phyloP scores from a whole-genome alignment of 1,140 invertebrate genomes.

The Camponotus floridanus region DNA sequence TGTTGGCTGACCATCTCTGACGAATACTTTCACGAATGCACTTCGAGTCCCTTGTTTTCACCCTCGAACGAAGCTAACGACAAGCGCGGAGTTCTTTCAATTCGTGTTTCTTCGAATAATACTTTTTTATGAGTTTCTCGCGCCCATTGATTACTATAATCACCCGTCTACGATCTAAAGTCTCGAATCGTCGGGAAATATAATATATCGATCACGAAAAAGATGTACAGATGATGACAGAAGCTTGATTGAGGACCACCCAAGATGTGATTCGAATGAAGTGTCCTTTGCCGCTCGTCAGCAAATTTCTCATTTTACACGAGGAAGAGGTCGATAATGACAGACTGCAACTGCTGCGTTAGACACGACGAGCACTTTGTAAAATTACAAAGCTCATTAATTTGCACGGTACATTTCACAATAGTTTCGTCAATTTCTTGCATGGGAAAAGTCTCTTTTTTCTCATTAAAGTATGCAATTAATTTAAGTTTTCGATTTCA shows the following conservation, averaged over 20 bases:
- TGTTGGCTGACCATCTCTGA: constrained; percentile 84
- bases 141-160: constrained; percentile 43
- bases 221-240: background rate
- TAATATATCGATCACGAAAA: background rate
- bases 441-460: background rate
- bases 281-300: constrained; percentile 24
- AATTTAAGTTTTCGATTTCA: background rate
- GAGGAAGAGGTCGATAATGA: constrained; percentile 14
- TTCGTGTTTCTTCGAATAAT: constrained; percentile 1
- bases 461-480: constrained; percentile 7
- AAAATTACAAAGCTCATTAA: constrained; percentile 34
- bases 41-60: constrained; percentile 25
- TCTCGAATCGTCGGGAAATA: background rate
- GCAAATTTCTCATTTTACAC: constrained; percentile 35
- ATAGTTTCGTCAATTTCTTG: constrained; percentile 5
- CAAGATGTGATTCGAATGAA: constrained; percentile 23
- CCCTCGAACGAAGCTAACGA: constrained; percentile 7
- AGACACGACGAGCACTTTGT: background rate
- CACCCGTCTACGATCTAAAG: background rate
- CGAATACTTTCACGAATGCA: constrained; percentile 58
- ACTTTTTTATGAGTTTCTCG: background rate
- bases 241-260: constrained; percentile 21
- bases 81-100: background rate
- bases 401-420: constrained; percentile 5
- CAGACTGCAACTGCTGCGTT: background rate